Evolutionary conservation across 1,140 invertebrate genomes (phyloP).

Genomic region (Macrosteles quadrilineatus): DNA sequence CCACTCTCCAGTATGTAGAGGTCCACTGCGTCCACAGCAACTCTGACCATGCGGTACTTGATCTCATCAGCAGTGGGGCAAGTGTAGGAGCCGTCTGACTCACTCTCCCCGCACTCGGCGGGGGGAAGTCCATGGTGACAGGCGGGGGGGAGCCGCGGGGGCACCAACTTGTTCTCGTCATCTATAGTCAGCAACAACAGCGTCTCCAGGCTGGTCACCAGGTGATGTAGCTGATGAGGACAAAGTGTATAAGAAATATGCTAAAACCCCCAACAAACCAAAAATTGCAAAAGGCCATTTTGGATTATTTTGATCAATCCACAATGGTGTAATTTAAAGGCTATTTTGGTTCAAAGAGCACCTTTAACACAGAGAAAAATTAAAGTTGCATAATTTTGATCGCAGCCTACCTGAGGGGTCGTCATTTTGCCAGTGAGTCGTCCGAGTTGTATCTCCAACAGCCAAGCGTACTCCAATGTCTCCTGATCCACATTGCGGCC

Average conservation of each 20-base stretch:
- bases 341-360: too few relatives aligned
- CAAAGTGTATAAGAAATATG: neutral
- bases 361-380: too few relatives aligned
- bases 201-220: slow-evolving; percentile 86
- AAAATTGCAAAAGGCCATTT: too few relatives aligned
- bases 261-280: too few relatives aligned
- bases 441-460: slow-evolving; percentile 79
- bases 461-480: slow-evolving; percentile 96
- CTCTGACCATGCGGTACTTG: slow-evolving; percentile 91
- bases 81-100: slow-evolving; percentile 59
- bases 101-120: slow-evolving; percentile 71
- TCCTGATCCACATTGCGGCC: slow-evolving; percentile 88
- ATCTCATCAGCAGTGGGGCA: slow-evolving; percentile 88
- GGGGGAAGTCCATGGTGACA: slow-evolving; percentile 87
- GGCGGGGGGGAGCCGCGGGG: slow-evolving; percentile 70
- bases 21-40: slow-evolving; percentile 90
- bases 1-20: slow-evolving; percentile 88
- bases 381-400: too few relatives aligned
- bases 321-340: too few relatives aligned
- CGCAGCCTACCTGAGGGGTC: slow-evolving; percentile 60
- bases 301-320: too few relatives aligned
- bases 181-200: slow-evolving; percentile 84
- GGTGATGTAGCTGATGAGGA: slow-evolving; percentile 68
- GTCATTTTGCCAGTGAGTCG: slow-evolving; percentile 80
- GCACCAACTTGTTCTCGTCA: slow-evolving; percentile 83